These are phyloP conservation scores for Hesperophylax magnus DNA, from an alignment of 1,140 invertebrate genomes.

Conservation along the genomic window DNA sequence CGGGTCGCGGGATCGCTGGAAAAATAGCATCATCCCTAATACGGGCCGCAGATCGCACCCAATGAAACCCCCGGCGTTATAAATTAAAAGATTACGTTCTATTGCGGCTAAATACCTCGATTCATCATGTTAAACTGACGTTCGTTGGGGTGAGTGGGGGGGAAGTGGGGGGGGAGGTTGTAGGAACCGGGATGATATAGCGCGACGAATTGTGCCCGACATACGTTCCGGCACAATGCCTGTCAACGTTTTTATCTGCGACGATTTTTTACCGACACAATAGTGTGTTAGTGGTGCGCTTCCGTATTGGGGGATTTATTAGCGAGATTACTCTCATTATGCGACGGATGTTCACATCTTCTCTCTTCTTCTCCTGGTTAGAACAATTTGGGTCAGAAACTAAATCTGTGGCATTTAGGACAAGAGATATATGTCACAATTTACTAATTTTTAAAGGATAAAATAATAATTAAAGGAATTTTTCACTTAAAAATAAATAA, in stretches of 20 bases:
- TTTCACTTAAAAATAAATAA: no score
- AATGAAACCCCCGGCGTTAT: conserved; percentile 47
- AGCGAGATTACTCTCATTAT: conserved; percentile 31
- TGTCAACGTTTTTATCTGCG: conserved; percentile 40
- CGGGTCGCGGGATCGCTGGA: no score
- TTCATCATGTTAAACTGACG: conserved; percentile 55
- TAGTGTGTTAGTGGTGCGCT: conserved; percentile 21
- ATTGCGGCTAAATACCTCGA: conserved; percentile 54
- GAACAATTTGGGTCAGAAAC: no score
- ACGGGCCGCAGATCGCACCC: neutral
- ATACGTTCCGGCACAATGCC: conserved; percentile 31
- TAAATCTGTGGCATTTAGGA: no score
- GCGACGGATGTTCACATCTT: neutral
- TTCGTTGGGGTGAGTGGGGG: conserved; percentile 6
- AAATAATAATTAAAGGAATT: no score
- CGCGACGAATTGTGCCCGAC: conserved; percentile 39
- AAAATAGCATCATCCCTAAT: neutral
- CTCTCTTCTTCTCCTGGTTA: no score
- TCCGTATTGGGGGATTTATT: conserved; percentile 26
- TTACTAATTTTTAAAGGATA: no score
- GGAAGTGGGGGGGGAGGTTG: neutral
- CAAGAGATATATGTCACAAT: no score
- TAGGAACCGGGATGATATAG: conserved; percentile 28
- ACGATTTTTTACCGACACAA: conserved; percentile 31
- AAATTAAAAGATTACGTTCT: conserved; percentile 54